Evolutionary conservation across 2,797 vertebrate genomes (phyloP), one percentile per base, ranked within the genome.

Genomic region (Octomys mimax): DNA sequence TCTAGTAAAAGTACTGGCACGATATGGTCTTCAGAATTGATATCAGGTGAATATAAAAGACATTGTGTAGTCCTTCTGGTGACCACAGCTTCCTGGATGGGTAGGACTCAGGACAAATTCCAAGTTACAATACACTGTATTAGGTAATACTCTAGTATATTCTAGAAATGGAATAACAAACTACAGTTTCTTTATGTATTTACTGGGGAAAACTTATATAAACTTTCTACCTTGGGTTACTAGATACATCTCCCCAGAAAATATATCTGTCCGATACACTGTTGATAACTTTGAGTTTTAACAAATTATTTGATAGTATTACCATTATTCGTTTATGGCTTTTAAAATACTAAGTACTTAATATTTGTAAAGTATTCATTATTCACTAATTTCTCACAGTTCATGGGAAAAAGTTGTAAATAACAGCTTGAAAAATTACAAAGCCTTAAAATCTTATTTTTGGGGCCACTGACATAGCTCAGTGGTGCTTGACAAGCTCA

Each of bases 301-400:
- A 95, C 85, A 36, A 82, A 91, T 85, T 89, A 90, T 96, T 93
- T 96, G 71, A 73, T 93, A 96, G 13, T 89, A 95, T 93, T 81
- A 87, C 21, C 64, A 68, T 31, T 91, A 4, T 89, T 89, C 64
- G 73, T 92, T 95, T 95, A 97, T 96, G 94, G 95, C 92, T 97
- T 96, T 75, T 95, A 73, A 94, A 94, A 92, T 52, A 93, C 73
- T 95, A 96, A 84, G 16, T 95, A 36, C 57, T 95, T 91, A 92
- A 66, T 84, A 96, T 93, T 92, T 92, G 86, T 80, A 95, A 94
- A 90, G 36, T 87, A 87, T 75, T 88, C 18, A 88, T 66, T 85
- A 92, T 77, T 64, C 73, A 77, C 13, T 77, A 46, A 77, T 77
- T 92, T 97, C 49, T 95, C 59, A 89, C 62, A 85, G 54, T 84